These are phyloP conservation scores for Falcunculus frontatus DNA, from an alignment of 2,113 vertebrate genomes.

Conservation along the genomic window DNA sequence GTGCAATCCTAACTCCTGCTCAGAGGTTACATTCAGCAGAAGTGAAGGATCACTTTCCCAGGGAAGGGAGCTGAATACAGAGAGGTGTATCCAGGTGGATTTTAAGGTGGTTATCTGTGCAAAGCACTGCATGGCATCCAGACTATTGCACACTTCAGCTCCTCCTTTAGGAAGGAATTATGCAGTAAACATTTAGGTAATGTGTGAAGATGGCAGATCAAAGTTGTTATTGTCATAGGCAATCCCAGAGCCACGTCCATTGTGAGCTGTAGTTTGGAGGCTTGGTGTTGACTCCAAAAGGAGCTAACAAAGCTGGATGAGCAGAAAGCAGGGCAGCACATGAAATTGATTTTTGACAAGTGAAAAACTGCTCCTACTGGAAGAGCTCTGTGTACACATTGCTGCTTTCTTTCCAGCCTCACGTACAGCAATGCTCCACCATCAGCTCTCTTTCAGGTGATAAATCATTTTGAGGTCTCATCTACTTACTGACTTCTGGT, in stretches of 20 bases:
- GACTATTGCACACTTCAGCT: neutral
- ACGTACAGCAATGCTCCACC: neutral
- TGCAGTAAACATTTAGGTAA: neutral
- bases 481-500: constrained; percentile 24
- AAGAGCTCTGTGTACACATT: neutral
- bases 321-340: neutral
- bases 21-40: neutral
- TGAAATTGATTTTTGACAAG: constrained; percentile 40
- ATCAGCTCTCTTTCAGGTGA: constrained; percentile 19
- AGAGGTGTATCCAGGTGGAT: neutral
- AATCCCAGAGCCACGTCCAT: neutral
- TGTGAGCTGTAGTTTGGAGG: neutral
- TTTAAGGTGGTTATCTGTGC: neutral
- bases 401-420: constrained; percentile 5
- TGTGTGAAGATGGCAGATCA: neutral
- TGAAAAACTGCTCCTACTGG: constrained; percentile 7
- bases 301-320: neutral
- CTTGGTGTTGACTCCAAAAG: neutral
- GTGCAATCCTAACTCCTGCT: neutral
- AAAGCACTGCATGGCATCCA: neutral
- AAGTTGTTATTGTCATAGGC: neutral
- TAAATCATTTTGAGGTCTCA: constrained; percentile 52
- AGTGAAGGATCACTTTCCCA: neutral
- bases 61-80: neutral
- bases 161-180: neutral